phyloP scores from a whole-genome alignment of 2,888 invertebrate genomes.

The Encarsia formosa region DNA sequence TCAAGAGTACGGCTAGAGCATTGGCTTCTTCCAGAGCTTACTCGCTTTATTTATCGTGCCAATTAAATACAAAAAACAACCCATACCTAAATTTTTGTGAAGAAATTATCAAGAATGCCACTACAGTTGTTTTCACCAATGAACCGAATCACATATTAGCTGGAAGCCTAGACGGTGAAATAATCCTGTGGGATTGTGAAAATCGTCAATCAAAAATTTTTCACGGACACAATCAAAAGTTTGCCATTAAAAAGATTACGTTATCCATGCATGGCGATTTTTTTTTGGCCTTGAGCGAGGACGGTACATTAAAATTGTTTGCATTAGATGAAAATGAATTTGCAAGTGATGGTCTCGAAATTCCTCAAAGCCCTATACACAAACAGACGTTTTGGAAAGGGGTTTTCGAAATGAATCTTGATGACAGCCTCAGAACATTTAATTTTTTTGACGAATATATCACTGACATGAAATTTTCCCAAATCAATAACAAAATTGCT shows the following conservation, averaged over 20 bases:
- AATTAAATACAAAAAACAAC: constrained; percentile 45
- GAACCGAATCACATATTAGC: constrained; percentile 52
- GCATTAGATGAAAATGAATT: constrained; percentile 32
- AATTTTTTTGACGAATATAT: constrained; percentile 34
- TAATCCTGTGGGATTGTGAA: constrained; percentile 59
- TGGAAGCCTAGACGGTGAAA: constrained; percentile 52
- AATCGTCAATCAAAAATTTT: constrained; percentile 54
- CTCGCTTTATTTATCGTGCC: constrained; percentile 62
- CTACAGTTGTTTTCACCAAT: constrained; percentile 44
- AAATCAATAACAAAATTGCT: constrained; percentile 36
- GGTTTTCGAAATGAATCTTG: constrained; percentile 35
- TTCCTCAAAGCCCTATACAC: constrained; percentile 38
- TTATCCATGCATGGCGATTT: constrained; percentile 53
- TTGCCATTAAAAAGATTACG: constrained; percentile 48
- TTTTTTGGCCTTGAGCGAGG: constrained; percentile 59
- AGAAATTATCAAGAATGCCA: constrained; percentile 58
- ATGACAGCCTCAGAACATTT: constrained; percentile 38
- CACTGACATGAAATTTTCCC: constrained; percentile 38
- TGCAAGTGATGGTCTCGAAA: constrained; percentile 21
- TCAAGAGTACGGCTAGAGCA: constrained; percentile 57
- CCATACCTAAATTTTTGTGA: constrained; percentile 52
- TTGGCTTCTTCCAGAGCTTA: constrained; percentile 54
- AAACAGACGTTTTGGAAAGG: constrained; percentile 41
- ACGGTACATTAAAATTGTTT: constrained; percentile 59
- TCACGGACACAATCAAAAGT: constrained; percentile 32